phyloP scores from a whole-genome alignment of 2,888 invertebrate species.

The Chromoteleia sp. region DNA sequence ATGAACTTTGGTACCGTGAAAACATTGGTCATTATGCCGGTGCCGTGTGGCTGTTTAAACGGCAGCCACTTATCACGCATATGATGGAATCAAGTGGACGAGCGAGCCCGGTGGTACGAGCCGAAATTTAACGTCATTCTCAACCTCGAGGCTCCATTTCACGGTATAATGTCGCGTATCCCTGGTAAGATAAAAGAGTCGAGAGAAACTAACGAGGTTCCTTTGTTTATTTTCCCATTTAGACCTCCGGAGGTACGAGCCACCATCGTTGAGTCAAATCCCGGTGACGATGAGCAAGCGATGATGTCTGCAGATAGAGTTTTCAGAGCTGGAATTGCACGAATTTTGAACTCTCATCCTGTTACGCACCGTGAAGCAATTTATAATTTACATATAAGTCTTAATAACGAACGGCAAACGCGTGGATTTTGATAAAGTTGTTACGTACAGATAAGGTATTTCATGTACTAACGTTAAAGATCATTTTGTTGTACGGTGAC shows the following conservation, averaged over 20 bases:
- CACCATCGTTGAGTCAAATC: constrained; percentile 52
- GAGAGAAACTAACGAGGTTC: constrained; percentile 79
- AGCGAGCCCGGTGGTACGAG: constrained; percentile 53
- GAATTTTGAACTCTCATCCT: constrained; percentile 20
- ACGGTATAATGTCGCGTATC: constrained; percentile 80
- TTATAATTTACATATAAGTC: constrained; percentile 35
- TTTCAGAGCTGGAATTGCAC: constrained; percentile 38
- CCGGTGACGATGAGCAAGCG: constrained; percentile 56
- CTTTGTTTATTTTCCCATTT: constrained; percentile 82
- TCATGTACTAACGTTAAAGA: neutral
- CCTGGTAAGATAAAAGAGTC: constrained; percentile 76
- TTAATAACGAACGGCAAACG: constrained; percentile 9
- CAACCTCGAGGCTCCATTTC: constrained; percentile 81
- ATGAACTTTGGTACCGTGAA: constrained; percentile 61
- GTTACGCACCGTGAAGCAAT: constrained; percentile 28
- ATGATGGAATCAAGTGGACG: constrained; percentile 70
- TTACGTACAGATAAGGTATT: neutral
- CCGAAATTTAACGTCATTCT: constrained; percentile 76
- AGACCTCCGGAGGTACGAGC: constrained; percentile 66
- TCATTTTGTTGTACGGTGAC: too few species aligned
- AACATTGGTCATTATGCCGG: constrained; percentile 63
- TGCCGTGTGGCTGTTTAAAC: constrained; percentile 35
- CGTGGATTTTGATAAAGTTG: constrained; percentile 15
- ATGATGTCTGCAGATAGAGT: constrained; percentile 60
- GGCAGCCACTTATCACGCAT: constrained; percentile 64